Conservation (phyloP, 2,797 vertebrate species). For the Mastacembelus armatus region DNA sequence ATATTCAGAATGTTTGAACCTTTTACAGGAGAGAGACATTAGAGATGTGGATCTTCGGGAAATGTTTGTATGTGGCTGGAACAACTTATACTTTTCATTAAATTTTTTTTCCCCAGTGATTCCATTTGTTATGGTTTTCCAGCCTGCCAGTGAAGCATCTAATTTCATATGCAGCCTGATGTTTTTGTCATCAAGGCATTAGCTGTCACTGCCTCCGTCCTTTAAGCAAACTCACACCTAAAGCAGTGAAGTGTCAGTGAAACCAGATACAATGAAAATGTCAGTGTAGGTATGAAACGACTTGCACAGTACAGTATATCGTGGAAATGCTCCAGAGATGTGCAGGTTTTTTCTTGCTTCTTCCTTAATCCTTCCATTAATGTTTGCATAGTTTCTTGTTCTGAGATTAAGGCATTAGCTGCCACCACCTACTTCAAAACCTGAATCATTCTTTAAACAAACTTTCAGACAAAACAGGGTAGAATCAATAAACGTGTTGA, state of each 20-base stretch:
- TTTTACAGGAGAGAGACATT: too few relatives aligned
- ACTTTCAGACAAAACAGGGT: background rate
- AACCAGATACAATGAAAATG: background rate
- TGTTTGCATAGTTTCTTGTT: too few relatives aligned
- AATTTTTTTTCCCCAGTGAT: background rate
- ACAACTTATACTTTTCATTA: background rate
- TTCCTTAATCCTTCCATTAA: too few relatives aligned
- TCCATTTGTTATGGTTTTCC: background rate
- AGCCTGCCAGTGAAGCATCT: background rate
- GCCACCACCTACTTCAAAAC: background rate
- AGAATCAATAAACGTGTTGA: conserved; percentile 1
- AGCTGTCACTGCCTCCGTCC: background rate
- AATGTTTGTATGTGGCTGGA: too few relatives aligned
- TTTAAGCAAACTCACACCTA: conserved; percentile 9
- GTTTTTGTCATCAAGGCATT: background rate
- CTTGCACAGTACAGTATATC: too few relatives aligned
- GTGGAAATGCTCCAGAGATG: too few relatives aligned
- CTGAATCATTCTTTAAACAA: conserved; percentile 20
- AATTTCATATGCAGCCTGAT: background rate
- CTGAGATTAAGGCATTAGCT: background rate
- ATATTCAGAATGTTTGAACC: conserved; percentile 2
- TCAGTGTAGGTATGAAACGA: background rate
- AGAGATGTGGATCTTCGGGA: too few relatives aligned
- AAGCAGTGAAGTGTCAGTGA: background rate
- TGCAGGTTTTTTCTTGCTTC: too few relatives aligned